Conservation (phyloP, 2,888 invertebrate species). For the Diaprepes abbreviatus region DNA sequence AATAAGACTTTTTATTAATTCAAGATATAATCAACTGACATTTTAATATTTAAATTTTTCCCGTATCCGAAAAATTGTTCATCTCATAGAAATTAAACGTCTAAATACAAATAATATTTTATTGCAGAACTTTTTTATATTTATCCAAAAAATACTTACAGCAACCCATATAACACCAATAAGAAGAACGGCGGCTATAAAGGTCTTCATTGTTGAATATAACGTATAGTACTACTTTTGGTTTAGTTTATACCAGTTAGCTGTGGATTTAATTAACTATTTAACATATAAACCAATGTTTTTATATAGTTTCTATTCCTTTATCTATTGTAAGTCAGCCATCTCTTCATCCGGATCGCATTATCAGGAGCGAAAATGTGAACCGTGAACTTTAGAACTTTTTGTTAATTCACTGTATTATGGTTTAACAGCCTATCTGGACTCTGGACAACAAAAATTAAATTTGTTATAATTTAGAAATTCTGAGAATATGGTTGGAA, state of each 20-base stretch:
- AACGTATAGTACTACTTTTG: background rate
- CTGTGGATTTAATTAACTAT: background rate
- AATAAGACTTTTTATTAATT: too few species aligned
- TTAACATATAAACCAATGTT: conserved; percentile 14
- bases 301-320: conserved; percentile 23
- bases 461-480: too few species aligned
- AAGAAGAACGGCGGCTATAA: conserved; percentile 18
- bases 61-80: too few species aligned
- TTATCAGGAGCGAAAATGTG: conserved; percentile 7
- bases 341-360: conserved; percentile 4
- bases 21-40: too few species aligned
- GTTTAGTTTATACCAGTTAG: background rate
- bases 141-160: conserved; percentile 31
- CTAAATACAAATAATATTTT: too few species aligned
- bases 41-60: too few species aligned
- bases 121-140: too few species aligned
- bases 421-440: too few species aligned
- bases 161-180: conserved; percentile 23
- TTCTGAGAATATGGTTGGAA: too few species aligned
- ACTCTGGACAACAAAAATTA: too few species aligned
- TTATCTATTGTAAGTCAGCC: background rate
- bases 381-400: conserved; percentile 20
- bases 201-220: conserved; percentile 25
- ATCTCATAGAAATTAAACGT: too few species aligned
- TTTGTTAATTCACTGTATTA: background rate